Evolutionary conservation across 2,888 invertebrate species (phyloP).

Genomic region (Oxycera nigricornis): DNA sequence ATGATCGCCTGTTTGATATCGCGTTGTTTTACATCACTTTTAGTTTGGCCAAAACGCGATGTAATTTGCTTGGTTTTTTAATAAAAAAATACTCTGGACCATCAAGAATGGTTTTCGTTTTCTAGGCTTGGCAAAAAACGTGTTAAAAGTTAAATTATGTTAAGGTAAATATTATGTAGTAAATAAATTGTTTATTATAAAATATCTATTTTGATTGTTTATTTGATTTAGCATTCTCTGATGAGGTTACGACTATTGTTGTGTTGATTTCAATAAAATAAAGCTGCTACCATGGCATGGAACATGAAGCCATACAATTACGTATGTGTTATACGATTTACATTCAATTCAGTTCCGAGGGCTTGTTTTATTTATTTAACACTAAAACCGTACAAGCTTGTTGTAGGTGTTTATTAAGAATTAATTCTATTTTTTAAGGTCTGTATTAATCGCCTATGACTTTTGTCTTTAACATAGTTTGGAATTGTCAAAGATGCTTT

Average conservation of each 20-base stretch:
- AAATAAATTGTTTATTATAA: neutral
- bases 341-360: conserved; percentile 9
- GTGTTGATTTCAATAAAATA: neutral
- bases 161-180: no score
- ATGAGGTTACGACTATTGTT: neutral
- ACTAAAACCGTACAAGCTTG: neutral
- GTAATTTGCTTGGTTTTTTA: no score
- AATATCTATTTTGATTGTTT: neutral
- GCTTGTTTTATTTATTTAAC: neutral
- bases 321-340: conserved; percentile 3
- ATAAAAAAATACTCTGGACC: no score
- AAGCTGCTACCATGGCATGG: conserved; percentile 12
- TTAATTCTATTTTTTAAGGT: neutral
- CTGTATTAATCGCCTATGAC: neutral
- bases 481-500: no score
- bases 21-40: no score
- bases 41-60: no score
- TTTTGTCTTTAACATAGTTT: neutral
- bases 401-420: neutral
- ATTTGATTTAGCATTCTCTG: no score
- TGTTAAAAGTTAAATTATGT: no score
- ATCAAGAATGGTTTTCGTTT: no score
- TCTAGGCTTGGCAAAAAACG: no score
- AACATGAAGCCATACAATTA: conserved; percentile 2
- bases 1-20: no score